Percentiles rank a stretch among this genome's conserved stretches.
These are phyloP conservation scores for Climacteris rufus DNA, from an alignment of 2,113 vertebrate genomes.

Conservation along the genomic window DNA sequence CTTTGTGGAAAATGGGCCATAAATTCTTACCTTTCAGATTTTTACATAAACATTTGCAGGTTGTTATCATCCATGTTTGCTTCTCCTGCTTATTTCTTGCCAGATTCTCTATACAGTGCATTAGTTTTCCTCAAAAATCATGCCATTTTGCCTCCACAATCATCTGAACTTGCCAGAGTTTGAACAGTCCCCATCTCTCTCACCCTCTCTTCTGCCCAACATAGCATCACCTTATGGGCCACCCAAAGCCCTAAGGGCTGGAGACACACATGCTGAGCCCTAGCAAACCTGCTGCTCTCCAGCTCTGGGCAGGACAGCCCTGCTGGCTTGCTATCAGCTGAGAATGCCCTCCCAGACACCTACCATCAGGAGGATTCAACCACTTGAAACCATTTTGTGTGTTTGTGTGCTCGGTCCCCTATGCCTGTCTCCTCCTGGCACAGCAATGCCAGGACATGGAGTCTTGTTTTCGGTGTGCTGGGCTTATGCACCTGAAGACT, in stretches of 20 bases:
- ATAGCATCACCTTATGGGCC: not conserved
- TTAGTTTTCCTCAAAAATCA: not conserved
- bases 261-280: accelerated
- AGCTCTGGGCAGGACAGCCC: not conserved
- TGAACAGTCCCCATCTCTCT: not conserved
- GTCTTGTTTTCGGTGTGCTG: accelerated
- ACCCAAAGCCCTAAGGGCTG: not conserved
- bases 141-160: not conserved
- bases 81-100: not conserved
- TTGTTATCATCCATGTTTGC: not conserved
- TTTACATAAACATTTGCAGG: not conserved
- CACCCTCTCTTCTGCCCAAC: not conserved
- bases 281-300: not conserved
- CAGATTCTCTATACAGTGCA: not conserved
- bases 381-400: not conserved
- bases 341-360: not conserved
- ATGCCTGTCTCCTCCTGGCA: accelerated
- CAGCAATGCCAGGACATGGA: not conserved
- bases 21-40: not conserved
- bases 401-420: accelerated
- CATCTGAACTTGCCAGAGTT: not conserved
- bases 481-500: accelerated
- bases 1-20: not conserved
- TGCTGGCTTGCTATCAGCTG: accelerated
- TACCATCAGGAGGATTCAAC: accelerated